Conservation (phyloP, 2,797 vertebrate species). For the Dermochelys coriacea region DNA sequence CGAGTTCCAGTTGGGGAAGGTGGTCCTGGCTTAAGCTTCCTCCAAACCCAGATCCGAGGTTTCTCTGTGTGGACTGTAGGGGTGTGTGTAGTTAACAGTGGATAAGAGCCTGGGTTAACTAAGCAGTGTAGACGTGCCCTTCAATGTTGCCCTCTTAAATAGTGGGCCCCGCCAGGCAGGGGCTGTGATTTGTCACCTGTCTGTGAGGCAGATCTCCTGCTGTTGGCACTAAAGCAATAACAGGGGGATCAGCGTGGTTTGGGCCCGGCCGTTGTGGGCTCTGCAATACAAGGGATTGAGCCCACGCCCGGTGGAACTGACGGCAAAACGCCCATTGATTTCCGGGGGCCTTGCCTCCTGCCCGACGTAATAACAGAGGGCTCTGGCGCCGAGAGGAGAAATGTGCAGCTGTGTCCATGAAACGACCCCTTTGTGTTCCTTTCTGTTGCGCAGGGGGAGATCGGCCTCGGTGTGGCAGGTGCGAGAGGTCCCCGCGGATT, state of each 20-base stretch:
- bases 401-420: neutral
- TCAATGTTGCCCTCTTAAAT: neutral
- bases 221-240: neutral
- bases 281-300: neutral
- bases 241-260: neutral
- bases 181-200: neutral
- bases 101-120: neutral
- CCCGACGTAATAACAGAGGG: neutral
- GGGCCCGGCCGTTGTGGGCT: neutral
- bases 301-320: neutral
- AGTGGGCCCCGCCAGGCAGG: neutral
- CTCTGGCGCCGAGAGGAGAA: neutral
- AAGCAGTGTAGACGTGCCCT: neutral
- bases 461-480: constrained; percentile 83
- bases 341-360: neutral
- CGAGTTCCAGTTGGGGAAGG: too few species aligned
- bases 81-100: neutral
- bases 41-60: too few species aligned
- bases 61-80: too few species aligned
- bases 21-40: too few species aligned
- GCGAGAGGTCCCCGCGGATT: constrained; percentile 83
- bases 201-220: neutral
- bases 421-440: neutral
- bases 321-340: neutral
- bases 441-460: constrained; percentile 83